Evolutionary conservation across 2,888 invertebrate species (phyloP).

Genomic region (Ceramica pisi): DNA sequence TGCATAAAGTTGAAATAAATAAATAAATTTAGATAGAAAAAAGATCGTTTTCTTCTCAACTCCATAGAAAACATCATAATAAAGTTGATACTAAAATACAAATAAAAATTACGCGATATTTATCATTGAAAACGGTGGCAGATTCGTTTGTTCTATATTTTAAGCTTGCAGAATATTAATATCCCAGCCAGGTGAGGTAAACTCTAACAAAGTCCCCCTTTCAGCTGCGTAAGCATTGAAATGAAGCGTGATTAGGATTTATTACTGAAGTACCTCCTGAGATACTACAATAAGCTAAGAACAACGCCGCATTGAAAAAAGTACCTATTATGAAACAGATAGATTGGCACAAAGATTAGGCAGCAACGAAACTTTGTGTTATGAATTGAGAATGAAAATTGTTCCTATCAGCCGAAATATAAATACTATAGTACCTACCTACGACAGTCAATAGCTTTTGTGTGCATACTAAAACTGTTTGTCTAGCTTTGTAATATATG

Average conservation of each 20-base stretch:
- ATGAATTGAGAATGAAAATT: conserved; percentile 24
- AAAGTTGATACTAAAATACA: neutral
- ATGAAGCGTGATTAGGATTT: conserved; percentile 48
- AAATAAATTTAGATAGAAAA: neutral
- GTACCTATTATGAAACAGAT: conserved; percentile 25
- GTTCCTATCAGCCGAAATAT: neutral
- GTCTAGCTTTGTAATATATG: too few relatives aligned
- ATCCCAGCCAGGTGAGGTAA: conserved; percentile 44
- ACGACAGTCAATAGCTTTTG: conserved; percentile 18
- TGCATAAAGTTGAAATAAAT: too few relatives aligned
- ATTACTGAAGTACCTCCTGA: conserved; percentile 35
- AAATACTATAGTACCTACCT: too few relatives aligned
- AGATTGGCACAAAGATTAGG: conserved; percentile 24
- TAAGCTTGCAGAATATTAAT: conserved; percentile 44
- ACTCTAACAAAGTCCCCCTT: conserved; percentile 32
- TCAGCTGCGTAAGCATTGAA: conserved; percentile 40
- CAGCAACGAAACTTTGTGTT: conserved; percentile 8
- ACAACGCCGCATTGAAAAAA: conserved; percentile 39
- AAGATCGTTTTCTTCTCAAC: too few relatives aligned
- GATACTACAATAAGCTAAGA: conserved; percentile 50
- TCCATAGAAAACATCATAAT: too few relatives aligned
- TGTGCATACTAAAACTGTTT: neutral
- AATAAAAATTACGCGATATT: conserved; percentile 27
- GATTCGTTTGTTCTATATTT: conserved; percentile 32
- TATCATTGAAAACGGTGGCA: conserved; percentile 25